Conservation (phyloP, 2,888 invertebrate genomes). For the Abscondita cerata region DNA sequence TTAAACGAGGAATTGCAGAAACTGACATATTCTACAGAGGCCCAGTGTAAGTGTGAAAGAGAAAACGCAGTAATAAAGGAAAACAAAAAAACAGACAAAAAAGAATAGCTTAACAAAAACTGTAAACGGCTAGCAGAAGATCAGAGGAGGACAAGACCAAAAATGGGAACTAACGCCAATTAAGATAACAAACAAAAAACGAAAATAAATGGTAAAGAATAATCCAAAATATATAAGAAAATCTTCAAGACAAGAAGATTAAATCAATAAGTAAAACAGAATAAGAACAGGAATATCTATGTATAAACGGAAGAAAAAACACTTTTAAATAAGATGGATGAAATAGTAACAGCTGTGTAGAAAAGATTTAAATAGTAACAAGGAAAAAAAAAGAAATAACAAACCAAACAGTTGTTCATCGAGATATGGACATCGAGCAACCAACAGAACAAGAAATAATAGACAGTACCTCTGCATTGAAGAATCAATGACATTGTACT, state of each 20-base stretch:
- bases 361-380: background rate
- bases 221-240: background rate
- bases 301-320: background rate
- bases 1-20: background rate
- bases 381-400: constrained; percentile 1
- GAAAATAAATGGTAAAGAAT: background rate
- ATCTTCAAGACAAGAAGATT: background rate
- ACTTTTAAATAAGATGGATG: background rate
- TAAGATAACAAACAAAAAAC: background rate
- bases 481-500: too few relatives aligned
- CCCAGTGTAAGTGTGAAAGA: background rate
- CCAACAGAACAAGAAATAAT: constrained; percentile 2
- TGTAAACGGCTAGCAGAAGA: background rate
- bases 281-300: background rate
- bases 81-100: background rate
- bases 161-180: too few relatives aligned
- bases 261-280: background rate
- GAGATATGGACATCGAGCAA: background rate
- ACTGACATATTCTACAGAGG: background rate
- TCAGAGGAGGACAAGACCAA: background rate
- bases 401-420: background rate
- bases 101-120: background rate
- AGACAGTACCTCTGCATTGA: background rate
- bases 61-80: constrained; percentile 1
- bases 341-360: background rate